Base-by-base conservation (phyloP, 2,888 invertebrate species). In the Aspidapion aeneum region DNA sequence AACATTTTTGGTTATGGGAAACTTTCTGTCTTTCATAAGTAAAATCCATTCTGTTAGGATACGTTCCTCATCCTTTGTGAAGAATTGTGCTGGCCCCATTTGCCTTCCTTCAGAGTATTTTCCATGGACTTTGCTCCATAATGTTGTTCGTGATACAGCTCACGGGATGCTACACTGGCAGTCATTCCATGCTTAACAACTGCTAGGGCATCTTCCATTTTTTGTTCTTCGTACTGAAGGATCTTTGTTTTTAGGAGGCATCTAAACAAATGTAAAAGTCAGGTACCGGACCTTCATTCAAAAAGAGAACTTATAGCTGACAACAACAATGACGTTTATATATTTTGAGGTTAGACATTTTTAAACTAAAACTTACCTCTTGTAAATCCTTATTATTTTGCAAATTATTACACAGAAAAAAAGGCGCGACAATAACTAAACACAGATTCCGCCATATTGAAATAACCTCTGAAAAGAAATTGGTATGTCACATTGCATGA, bases 71-170 rank as follows among this genome's bases (percentile, higher is more conserved):
- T 65, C 61, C 21, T 18, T 35, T 54, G 62, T 64, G 55, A 66
- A 55, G 18, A 66, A 52, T 17, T 60, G 56, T 56, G 64, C 9
- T 35, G 63, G 65, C 49, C 64, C 65, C 58, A 61, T 65, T 50
- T 57, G 55, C 56, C 62, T 60, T 49, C 59, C 61, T 59, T 59
- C 60, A 57, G 66, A 62, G 56, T 65, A 66, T 48, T 51, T 65
- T 20, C 65, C 65, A 49, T 65, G 58, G 18, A 65, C 65, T 60
- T 66, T 66, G 18, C 63, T 60, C 55, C 65, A 60, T 21, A 68
- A 55, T 20, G 65, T 68, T 19, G 66, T 66, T 63, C 68, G 52
- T 48, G 65, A 66, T 20, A 68, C 60, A 21, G n/a, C n/a, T n/a
- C n/a, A n/a, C n/a, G n/a, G n/a, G n/a, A n/a, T n/a, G n/a, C n/a